Evolutionary conservation across 1,140 invertebrate genomes (phyloP), one percentile per base, ranked within the genome.

Genomic region (Thereuonema tuberculata): DNA sequence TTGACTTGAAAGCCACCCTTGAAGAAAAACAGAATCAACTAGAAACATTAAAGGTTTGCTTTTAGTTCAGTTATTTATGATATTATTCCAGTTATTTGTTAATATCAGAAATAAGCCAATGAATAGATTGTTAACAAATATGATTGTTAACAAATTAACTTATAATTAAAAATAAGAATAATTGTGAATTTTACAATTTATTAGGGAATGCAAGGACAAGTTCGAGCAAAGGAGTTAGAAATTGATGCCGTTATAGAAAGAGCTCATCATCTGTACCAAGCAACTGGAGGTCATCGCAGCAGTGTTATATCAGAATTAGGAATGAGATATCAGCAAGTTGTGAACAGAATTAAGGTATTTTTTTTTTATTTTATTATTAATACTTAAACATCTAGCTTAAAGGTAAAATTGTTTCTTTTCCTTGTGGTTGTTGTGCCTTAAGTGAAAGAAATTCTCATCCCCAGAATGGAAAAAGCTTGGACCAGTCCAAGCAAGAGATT

Each of bases 161-260:
- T n/a, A n/a, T n/a, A n/a, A n/a, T n/a, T n/a, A n/a, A n/a, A n/a
- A n/a, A n/a, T n/a, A n/a, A n/a, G n/a, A n/a, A n/a, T n/a, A n/a
- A n/a, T n/a, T n/a, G n/a, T n/a, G n/a, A n/a, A n/a, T n/a, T 28
- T 63, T 20, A 58, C 54, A 26, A 28, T 29, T 49, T 14, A 31
- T 2, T 79, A 88, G 72, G 75, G 74, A 24, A 72, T 93, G 17
- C 89, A 93, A 76, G 89, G 89, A 50, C 89, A 94, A 76, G 83
- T 95, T 3, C 76, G 85, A 37, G 87, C 89, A 1, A 92, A 93
- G 69, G 91, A 95, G 75, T 71, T 93, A 27, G 92, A 96, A 75
- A 89, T 96, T 61, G 93, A 97, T 68, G 83, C 85, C 53, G 84
- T 95, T 0, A 93, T 87, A 20, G 93, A 97, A 72, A 84, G 85